phyloP scores from a whole-genome alignment of 2,797 vertebrate genomes.

The Alosa sapidissima region DNA sequence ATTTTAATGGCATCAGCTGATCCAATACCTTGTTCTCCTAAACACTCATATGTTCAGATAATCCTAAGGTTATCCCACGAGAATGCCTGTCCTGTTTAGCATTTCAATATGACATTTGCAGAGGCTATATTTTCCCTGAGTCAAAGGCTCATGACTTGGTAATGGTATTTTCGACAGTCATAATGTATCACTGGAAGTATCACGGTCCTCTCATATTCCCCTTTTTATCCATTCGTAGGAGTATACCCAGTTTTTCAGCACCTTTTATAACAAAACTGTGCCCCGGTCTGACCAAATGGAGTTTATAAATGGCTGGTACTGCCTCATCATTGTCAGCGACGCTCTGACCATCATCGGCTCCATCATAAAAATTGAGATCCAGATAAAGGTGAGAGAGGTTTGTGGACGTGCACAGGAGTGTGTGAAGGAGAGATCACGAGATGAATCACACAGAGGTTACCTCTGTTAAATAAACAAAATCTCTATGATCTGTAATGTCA shows the following conservation, averaged over 20 bases:
- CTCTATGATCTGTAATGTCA: background rate
- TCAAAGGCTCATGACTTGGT: background rate
- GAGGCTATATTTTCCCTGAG: background rate
- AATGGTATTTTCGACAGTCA: background rate
- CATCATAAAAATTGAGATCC: slow-evolving; percentile 90
- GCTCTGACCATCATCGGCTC: slow-evolving; percentile 85
- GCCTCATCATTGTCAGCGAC: slow-evolving; percentile 90
- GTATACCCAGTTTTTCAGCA: slow-evolving; percentile 77
- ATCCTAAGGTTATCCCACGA: background rate
- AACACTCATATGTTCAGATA: background rate
- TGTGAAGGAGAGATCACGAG: background rate
- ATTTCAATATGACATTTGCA: background rate
- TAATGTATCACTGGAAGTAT: background rate
- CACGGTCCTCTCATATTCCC: background rate
- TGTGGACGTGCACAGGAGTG: slow-evolving; percentile 7
- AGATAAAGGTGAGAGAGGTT: slow-evolving; percentile 79
- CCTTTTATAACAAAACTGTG: slow-evolving; percentile 72
- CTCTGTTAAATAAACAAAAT: background rate
- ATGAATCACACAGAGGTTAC: background rate
- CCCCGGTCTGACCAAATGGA: slow-evolving; percentile 83
- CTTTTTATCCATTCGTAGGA: slow-evolving; percentile 68
- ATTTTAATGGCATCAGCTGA: background rate
- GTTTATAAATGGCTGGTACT: slow-evolving; percentile 92
- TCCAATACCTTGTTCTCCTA: background rate
- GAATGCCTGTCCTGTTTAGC: background rate